These are phyloP conservation scores for Falco columbarius DNA, from an alignment of 2,797 vertebrate genomes.

Conservation along the genomic window DNA sequence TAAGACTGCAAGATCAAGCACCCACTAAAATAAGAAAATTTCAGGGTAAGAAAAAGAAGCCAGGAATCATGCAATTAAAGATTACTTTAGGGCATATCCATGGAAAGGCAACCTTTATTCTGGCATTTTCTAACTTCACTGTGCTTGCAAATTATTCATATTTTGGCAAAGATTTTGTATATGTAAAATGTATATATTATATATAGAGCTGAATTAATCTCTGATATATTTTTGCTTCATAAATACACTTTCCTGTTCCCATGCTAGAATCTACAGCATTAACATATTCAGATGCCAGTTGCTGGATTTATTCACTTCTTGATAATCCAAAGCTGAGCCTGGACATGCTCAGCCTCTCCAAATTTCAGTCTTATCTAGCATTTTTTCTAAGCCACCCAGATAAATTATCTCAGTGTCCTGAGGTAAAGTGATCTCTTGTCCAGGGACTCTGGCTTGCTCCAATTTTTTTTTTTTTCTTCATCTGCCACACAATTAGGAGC, in stretches of 20 bases:
- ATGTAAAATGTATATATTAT: slow-evolving; percentile 46
- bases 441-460: not conserved
- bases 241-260: slow-evolving; percentile 40
- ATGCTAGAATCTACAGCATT: slow-evolving; percentile 17
- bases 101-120: slow-evolving; percentile 56
- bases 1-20: not conserved
- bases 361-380: slow-evolving; percentile 49
- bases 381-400: slow-evolving; percentile 31
- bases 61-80: slow-evolving; percentile 4
- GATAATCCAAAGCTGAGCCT: slow-evolving; percentile 29
- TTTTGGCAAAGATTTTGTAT: slow-evolving; percentile 43
- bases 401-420: slow-evolving; percentile 46
- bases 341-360: not conserved
- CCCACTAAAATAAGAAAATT: not conserved
- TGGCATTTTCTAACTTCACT: slow-evolving; percentile 52
- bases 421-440: not conserved
- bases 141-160: slow-evolving; percentile 36
- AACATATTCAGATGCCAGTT: slow-evolving; percentile 23
- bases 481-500: not conserved
- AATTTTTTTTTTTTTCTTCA: not conserved
- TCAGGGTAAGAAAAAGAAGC: not conserved
- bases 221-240: slow-evolving; percentile 24
- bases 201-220: slow-evolving; percentile 53
- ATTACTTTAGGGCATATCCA: slow-evolving; percentile 21
- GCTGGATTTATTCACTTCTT: slow-evolving; percentile 2